Evolutionary conservation across 2,888 invertebrate species (phyloP).

Genomic region (Cremastinae sp.): DNA sequence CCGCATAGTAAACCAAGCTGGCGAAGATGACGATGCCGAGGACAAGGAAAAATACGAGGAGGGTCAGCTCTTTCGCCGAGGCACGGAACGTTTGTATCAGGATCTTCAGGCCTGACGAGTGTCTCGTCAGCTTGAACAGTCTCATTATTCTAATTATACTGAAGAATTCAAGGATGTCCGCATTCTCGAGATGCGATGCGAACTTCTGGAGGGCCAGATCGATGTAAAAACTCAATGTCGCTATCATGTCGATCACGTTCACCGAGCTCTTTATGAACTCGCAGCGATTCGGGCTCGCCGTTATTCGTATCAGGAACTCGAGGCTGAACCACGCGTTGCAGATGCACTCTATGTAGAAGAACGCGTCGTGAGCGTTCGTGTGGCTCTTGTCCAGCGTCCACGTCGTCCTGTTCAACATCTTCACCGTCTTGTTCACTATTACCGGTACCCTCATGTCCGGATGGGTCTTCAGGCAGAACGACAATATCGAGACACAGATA

Average conservation of each 20-base stretch:
- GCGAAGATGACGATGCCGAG: conserved; percentile 97
- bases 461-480: conserved; percentile 99
- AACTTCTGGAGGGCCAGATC: conserved; percentile 94
- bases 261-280: conserved; percentile 97
- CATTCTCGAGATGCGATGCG: conserved; percentile 95
- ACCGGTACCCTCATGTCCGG: conserved; percentile 98
- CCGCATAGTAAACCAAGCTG: conserved; percentile 98
- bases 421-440: conserved; percentile 90
- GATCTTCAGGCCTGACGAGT: conserved; percentile 98
- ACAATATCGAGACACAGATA: conserved; percentile 99
- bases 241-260: conserved; percentile 99
- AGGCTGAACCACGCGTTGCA: conserved; percentile 99
- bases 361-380: conserved; percentile 97
- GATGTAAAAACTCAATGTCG: conserved; percentile 98
- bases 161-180: conserved; percentile 98
- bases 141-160: conserved; percentile 98
- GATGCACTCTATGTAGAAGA: conserved; percentile 99
- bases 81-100: conserved; percentile 98
- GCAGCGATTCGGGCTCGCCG: conserved; percentile 96
- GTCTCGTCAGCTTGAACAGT: conserved; percentile 97
- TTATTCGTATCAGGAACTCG: conserved; percentile 95
- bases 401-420: conserved; percentile 86
- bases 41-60: conserved; percentile 98
- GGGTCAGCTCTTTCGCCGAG: conserved; percentile 96
- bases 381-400: conserved; percentile 95